These are phyloP conservation scores for Circaetus cinerascens DNA, from an alignment of 2,113 vertebrate genomes.

Conservation along the genomic window DNA sequence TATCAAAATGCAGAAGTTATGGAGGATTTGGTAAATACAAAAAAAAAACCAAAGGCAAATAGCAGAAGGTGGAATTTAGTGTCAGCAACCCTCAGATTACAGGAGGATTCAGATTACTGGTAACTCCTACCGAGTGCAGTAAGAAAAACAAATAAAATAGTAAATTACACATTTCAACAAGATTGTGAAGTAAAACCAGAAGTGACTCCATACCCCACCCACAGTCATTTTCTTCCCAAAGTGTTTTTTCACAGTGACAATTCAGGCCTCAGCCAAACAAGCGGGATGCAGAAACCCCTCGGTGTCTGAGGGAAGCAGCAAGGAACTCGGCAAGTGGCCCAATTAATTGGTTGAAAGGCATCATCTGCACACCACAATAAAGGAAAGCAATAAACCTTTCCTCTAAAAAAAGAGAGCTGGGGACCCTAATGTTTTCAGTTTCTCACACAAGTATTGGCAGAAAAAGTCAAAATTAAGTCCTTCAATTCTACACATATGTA, in stretches of 20 bases:
- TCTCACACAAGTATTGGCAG: accelerated
- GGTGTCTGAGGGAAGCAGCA: accelerated
- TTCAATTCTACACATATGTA: accelerated
- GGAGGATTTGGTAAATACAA: neutral
- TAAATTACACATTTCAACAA: neutral
- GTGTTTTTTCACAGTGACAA: neutral
- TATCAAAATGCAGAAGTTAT: neutral
- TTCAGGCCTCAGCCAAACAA: neutral
- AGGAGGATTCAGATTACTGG: neutral
- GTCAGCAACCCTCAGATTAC: neutral
- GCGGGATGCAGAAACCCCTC: neutral
- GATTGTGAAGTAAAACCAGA: neutral
- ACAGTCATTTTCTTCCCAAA: neutral
- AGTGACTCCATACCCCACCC: neutral
- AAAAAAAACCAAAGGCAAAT: neutral
- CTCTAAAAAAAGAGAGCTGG: accelerated
- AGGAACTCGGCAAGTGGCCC: accelerated
- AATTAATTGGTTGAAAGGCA: accelerated
- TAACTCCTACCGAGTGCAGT: neutral
- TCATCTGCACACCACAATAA: accelerated
- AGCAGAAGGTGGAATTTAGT: neutral
- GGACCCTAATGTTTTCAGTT: neutral
- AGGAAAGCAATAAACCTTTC: neutral
- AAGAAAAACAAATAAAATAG: neutral
- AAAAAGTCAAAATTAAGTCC: neutral